These are phyloP conservation scores for Synanthedon andrenaeformis DNA, from an alignment of 2,888 invertebrate species.

Conservation along the genomic window DNA sequence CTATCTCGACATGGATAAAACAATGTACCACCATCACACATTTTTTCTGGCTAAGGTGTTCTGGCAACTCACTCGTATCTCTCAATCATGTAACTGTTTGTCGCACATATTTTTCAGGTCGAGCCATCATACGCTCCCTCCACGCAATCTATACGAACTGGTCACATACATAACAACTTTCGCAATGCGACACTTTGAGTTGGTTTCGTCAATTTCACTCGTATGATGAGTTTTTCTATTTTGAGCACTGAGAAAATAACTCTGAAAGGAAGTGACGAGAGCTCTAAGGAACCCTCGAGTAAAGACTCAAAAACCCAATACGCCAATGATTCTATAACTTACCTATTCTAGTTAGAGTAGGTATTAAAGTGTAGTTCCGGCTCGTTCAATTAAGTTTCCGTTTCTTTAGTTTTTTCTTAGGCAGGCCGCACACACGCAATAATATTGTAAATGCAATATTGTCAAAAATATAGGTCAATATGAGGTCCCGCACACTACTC, in stretches of 20 bases:
- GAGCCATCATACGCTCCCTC: constrained; percentile 17
- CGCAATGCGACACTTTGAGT: constrained; percentile 17
- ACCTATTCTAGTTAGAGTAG: no score
- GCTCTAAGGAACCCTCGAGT: no score
- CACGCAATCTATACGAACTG: constrained; percentile 8
- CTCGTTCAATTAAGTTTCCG: no score
- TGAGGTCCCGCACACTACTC: no score
- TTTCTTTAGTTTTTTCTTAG: no score
- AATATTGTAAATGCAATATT: no score
- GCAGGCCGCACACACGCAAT: no score
- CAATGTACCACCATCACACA: constrained; percentile 46
- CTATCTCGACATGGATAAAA: constrained; percentile 59
- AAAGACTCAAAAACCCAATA: no score
- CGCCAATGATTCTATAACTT: no score
- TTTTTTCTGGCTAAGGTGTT: constrained; percentile 57
- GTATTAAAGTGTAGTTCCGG: no score
- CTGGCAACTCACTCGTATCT: constrained; percentile 45
- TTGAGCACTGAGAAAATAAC: constrained; percentile 4
- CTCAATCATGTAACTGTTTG: constrained; percentile 25
- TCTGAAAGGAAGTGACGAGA: constrained; percentile 10
- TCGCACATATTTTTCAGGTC: constrained; percentile 34
- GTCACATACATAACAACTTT: constrained; percentile 27
- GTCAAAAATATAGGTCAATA: no score
- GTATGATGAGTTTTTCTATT: constrained; percentile 4
- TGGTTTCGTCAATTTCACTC: not conserved